phyloP scores from a whole-genome alignment of 1,140 invertebrate genomes.

The Temnothorax longispinosus region DNA sequence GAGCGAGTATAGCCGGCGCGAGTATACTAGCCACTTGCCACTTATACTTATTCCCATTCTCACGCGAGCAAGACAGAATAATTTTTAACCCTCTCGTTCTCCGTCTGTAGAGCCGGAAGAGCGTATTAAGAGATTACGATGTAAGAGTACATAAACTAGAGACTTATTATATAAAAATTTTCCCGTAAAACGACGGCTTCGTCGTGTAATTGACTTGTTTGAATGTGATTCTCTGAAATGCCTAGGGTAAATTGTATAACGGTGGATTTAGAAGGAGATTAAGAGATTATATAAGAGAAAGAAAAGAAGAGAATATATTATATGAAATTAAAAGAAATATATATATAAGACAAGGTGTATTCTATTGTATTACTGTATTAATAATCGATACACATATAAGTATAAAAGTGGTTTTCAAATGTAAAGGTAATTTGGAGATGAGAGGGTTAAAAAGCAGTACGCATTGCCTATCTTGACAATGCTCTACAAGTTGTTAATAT shows the following conservation, averaged over 20 bases:
- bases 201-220: constrained; percentile 47
- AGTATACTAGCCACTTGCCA: constrained; percentile 37
- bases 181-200: not conserved
- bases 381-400: constrained; percentile 13
- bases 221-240: constrained; percentile 50
- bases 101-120: not conserved
- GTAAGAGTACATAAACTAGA: constrained; percentile 44
- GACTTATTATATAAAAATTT: constrained; percentile 21
- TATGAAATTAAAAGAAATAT: constrained; percentile 41
- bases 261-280: not conserved
- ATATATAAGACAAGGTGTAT: constrained; percentile 13
- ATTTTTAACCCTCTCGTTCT: constrained; percentile 33
- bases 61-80: constrained; percentile 26
- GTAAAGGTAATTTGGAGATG: constrained; percentile 13
- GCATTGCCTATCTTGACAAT: not conserved
- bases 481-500: not conserved
- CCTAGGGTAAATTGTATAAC: constrained; percentile 38
- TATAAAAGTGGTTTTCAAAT: constrained; percentile 16
- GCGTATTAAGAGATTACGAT: not conserved
- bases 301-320: constrained; percentile 41
- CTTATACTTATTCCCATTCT: constrained; percentile 2
- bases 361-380: constrained; percentile 29
- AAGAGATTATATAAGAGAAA: constrained; percentile 30
- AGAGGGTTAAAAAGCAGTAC: constrained; percentile 31
- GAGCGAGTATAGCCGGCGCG: not conserved